Evolutionary conservation across 2,797 vertebrate genomes (phyloP).

Genomic region (Malacoctenus gilli): DNA sequence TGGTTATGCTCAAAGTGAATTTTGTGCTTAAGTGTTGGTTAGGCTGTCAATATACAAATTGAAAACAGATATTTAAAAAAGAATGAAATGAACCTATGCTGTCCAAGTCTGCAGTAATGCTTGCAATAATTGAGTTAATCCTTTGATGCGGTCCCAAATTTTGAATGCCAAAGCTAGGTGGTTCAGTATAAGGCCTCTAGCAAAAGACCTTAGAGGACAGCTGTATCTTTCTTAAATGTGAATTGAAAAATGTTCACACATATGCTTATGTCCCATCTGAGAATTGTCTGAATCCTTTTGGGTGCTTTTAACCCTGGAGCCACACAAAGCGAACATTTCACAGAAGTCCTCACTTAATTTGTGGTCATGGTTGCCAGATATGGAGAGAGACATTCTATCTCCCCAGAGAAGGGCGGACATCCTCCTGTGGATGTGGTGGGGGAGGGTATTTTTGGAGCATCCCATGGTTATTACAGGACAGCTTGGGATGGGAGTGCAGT

Average conservation of each 20-base stretch:
- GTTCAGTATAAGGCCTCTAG: slow-evolving; percentile 48
- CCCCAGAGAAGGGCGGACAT: slow-evolving; percentile 61
- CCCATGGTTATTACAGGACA: slow-evolving; percentile 76
- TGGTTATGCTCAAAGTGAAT: slow-evolving; percentile 13
- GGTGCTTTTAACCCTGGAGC: slow-evolving; percentile 47
- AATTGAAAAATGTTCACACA: slow-evolving; percentile 52
- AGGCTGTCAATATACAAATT: slow-evolving; percentile 18
- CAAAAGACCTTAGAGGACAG: slow-evolving; percentile 43
- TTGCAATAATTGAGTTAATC: slow-evolving; percentile 35
- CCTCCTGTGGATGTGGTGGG: slow-evolving; percentile 56
- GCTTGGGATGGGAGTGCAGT: slow-evolving; percentile 49
- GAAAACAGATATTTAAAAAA: slow-evolving; percentile 10
- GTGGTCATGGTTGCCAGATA: slow-evolving; percentile 78
- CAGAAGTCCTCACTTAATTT: slow-evolving; percentile 69
- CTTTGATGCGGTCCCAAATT: slow-evolving; percentile 40
- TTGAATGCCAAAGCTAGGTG: slow-evolving; percentile 48
- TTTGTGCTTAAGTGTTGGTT: slow-evolving; percentile 21
- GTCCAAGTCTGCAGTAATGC: slow-evolving; percentile 1
- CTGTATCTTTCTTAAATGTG: slow-evolving; percentile 59
- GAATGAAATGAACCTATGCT: background rate
- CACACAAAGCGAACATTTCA: slow-evolving; percentile 68
- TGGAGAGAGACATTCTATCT: slow-evolving; percentile 78
- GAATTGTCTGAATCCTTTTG: slow-evolving; percentile 53
- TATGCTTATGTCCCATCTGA: slow-evolving; percentile 36
- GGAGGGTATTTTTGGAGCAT: slow-evolving; percentile 75